These are phyloP conservation scores for Austrolebias charrua DNA, from an alignment of 2,797 vertebrate species.

Conservation along the genomic window DNA sequence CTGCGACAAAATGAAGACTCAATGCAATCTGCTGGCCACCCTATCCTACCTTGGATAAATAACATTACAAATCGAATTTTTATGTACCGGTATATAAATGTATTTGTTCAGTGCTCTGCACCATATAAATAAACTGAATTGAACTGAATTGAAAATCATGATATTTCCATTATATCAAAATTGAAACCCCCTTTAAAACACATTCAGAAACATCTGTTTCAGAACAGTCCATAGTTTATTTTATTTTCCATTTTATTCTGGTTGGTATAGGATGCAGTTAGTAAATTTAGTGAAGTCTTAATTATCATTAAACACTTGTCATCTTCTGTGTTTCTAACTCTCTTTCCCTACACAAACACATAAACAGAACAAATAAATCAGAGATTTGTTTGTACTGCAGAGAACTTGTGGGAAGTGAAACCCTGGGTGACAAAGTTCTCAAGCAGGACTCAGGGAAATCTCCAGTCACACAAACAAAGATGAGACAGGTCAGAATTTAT, in stretches of 20 bases:
- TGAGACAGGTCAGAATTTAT: conserved; percentile 75
- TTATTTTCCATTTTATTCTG: not conserved
- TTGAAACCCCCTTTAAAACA: conserved; percentile 22
- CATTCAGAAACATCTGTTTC: not conserved
- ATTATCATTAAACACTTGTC: conserved; percentile 12
- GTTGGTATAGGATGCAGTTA: conserved; percentile 12
- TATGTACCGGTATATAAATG: no score
- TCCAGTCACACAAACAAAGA: conserved; percentile 75
- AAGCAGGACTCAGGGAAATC: conserved; percentile 67
- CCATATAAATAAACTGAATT: no score
- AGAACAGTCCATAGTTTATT: conserved; percentile 16
- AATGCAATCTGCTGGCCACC: no score
- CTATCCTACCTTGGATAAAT: no score
- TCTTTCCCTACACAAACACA: conserved; percentile 24
- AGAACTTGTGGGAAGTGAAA: conserved; percentile 69
- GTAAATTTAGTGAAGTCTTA: conserved; percentile 11
- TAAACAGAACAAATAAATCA: conserved; percentile 47
- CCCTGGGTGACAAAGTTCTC: conserved; percentile 75
- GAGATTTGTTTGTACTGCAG: conserved; percentile 65
- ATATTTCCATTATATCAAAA: conserved; percentile 47
- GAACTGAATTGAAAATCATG: conserved; percentile 54
- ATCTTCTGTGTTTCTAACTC: conserved; percentile 4
- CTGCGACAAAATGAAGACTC: no score
- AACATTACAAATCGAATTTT: no score
- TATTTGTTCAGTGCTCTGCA: no score